These are phyloP conservation scores for Musca vetustissima DNA, from an alignment of 1,140 invertebrate genomes.

Conservation along the genomic window DNA sequence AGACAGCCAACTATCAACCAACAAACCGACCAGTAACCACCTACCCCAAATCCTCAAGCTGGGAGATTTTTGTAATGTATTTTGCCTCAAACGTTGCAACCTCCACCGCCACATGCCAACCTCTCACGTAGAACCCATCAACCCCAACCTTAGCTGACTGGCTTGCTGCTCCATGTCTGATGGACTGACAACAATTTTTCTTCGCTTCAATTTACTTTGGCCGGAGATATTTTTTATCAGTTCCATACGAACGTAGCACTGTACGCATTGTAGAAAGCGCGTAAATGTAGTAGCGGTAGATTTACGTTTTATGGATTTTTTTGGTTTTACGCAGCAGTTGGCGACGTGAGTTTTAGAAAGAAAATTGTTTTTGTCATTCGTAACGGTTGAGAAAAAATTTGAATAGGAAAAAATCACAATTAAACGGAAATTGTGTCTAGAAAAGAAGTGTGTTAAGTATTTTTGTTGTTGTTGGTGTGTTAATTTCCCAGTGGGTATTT, in stretches of 20 bases:
- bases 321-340: too few relatives aligned
- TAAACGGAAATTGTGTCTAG: too few relatives aligned
- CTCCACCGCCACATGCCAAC: not conserved
- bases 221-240: constrained; percentile 1
- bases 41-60: not conserved
- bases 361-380: too few relatives aligned
- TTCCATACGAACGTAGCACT: constrained; percentile 18
- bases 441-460: too few relatives aligned
- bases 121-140: not conserved
- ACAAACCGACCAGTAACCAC: too few relatives aligned
- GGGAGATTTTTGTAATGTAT: not conserved
- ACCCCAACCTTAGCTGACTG: not conserved
- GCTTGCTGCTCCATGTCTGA: not conserved
- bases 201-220: not conserved
- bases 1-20: not conserved
- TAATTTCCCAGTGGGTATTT: too few relatives aligned
- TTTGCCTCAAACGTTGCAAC: not conserved
- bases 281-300: constrained; percentile 6
- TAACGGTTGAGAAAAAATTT: too few relatives aligned
- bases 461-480: too few relatives aligned
- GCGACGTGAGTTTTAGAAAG: too few relatives aligned
- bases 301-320: too few relatives aligned
- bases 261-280: constrained; percentile 16
- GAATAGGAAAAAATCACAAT: too few relatives aligned
- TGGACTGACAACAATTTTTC: not conserved